Conservation (phyloP, 1,140 invertebrate species). For the Lepidurus apus region DNA sequence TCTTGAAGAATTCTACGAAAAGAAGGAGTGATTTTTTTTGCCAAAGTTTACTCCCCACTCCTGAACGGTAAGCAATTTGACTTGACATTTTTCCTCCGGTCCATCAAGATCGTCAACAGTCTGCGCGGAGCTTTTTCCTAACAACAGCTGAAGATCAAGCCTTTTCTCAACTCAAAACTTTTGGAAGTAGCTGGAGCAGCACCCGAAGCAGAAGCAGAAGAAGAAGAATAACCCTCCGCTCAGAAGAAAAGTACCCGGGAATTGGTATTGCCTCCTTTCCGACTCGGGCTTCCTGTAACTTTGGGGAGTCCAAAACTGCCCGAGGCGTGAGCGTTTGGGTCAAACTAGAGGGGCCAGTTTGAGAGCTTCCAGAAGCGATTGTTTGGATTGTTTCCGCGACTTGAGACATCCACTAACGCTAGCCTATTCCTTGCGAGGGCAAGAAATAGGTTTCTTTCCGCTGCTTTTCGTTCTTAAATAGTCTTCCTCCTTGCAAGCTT, state of each 20-base stretch:
- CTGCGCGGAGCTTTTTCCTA: not conserved
- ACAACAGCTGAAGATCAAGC: not conserved
- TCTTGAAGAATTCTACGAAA: not conserved
- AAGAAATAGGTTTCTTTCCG: not conserved
- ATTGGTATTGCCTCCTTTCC: no score
- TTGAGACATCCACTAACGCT: constrained; percentile 13
- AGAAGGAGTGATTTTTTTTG: not conserved
- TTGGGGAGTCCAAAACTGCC: no score
- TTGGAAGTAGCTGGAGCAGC: not conserved
- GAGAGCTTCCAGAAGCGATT: not conserved
- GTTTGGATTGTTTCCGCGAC: not conserved
- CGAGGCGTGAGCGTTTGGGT: not conserved
- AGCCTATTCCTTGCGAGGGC: not conserved
- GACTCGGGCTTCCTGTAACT: no score
- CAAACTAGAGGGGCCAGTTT: not conserved
- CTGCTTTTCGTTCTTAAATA: not conserved
- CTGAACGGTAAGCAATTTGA: not conserved
- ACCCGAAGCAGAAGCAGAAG: not conserved
- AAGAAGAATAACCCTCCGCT: no score
- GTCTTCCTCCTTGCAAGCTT: not conserved
- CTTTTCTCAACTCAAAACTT: not conserved
- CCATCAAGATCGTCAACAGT: constrained; percentile 13
- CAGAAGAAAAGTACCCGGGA: no score
- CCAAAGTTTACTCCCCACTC: not conserved
- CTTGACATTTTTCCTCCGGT: not conserved